These are phyloP conservation scores for Temnothorax longispinosus DNA, from an alignment of 1,140 invertebrate genomes.

Conservation along the genomic window DNA sequence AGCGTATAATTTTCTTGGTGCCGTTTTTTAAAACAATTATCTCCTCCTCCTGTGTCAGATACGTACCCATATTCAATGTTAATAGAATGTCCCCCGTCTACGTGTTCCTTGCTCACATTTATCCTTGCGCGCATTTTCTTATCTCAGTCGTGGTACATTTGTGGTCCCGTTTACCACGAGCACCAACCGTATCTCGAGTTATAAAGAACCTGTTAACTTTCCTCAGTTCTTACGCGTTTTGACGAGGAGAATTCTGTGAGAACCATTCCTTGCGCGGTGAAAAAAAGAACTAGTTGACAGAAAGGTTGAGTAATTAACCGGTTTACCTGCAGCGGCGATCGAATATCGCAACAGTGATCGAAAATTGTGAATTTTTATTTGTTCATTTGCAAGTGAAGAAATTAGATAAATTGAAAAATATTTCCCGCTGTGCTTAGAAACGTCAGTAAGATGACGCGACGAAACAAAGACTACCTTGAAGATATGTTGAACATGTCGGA, in stretches of 20 bases:
- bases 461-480: slow-evolving; percentile 55
- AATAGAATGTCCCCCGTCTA: not conserved
- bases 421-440: not conserved
- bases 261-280: not conserved
- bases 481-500: slow-evolving; percentile 69
- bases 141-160: not conserved
- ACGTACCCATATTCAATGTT: not conserved
- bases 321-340: not conserved
- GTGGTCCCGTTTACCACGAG: not conserved
- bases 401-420: not conserved
- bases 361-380: not conserved
- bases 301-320: not conserved
- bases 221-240: not conserved
- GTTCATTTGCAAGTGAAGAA: not conserved
- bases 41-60: not conserved
- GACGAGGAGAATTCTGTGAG: not conserved
- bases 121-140: not conserved
- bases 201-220: not conserved
- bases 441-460: not conserved
- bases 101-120: not conserved
- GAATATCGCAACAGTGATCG: not conserved
- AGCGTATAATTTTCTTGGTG: not conserved
- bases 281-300: not conserved
- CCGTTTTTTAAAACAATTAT: not conserved
- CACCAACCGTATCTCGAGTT: not conserved